These are phyloP conservation scores for Drosophila persimilis DNA, from an alignment of 1,140 invertebrate species.

Conservation along the genomic window DNA sequence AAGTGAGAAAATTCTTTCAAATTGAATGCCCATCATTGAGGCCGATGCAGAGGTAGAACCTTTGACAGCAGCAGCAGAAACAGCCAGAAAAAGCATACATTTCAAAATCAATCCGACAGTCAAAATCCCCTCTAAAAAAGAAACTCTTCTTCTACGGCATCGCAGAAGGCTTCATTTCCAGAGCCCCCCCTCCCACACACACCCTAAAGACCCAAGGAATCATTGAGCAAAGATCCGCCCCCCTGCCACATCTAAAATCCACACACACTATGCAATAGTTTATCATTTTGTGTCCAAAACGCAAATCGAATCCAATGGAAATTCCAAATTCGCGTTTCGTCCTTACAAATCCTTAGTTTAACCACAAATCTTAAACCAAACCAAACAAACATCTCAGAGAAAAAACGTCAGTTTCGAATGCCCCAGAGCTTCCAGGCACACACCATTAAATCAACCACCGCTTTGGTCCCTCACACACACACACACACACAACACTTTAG, in stretches of 20 bases:
- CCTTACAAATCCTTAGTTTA: conserved; percentile 66
- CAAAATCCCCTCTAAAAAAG: conserved; percentile 25
- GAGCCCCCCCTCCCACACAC: background rate
- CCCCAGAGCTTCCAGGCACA: conserved; percentile 56
- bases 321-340: conserved; percentile 72
- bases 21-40: too few relatives aligned
- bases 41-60: background rate
- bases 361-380: conserved; percentile 52
- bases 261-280: conserved; percentile 81
- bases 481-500: conserved; percentile 57
- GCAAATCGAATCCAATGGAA: conserved; percentile 71
- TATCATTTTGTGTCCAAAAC: conserved; percentile 79
- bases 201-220: background rate
- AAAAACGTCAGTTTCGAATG: conserved; percentile 63
- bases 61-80: conserved; percentile 27
- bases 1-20: conserved; percentile 24
- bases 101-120: conserved; percentile 41
- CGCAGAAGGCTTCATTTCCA: conserved; percentile 80
- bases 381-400: conserved; percentile 33
- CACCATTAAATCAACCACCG: conserved; percentile 68
- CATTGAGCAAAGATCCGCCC: background rate
- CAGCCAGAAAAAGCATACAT: conserved; percentile 33
- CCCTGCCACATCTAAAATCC: conserved; percentile 56
- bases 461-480: conserved; percentile 55
- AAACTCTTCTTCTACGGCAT: conserved; percentile 78